Percentiles rank a stretch among this genome's conserved stretches.
Evolutionary conservation across 2,797 vertebrate genomes (phyloP).

Genomic region (Salarias fasciatus): DNA sequence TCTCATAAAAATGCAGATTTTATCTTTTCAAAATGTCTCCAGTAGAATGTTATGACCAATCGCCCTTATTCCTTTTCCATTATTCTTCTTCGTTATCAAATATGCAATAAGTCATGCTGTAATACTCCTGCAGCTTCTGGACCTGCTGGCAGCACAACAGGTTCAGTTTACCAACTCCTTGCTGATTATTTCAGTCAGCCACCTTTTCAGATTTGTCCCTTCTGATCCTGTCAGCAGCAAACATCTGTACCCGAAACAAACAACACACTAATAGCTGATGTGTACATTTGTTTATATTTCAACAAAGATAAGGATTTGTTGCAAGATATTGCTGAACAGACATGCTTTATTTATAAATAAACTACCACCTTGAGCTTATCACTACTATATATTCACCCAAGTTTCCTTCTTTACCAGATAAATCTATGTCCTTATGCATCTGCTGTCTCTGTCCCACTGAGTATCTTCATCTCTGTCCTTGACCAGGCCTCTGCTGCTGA

Average conservation of each 20-base stretch:
- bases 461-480: too few relatives aligned
- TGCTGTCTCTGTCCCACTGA: too few relatives aligned
- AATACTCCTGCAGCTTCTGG: not conserved
- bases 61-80: not conserved
- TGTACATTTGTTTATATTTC: too few relatives aligned
- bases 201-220: slow-evolving; percentile 30
- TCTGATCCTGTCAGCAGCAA: slow-evolving; percentile 4
- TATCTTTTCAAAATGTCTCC: slow-evolving; percentile 34
- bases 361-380: too few relatives aligned
- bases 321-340: too few relatives aligned
- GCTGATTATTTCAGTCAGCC: slow-evolving; percentile 18
- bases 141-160: slow-evolving; percentile 23
- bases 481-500: too few relatives aligned
- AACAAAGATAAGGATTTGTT: not conserved
- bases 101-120: slow-evolving; percentile 1
- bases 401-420: too few relatives aligned
- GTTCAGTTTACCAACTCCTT: slow-evolving; percentile 19
- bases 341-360: too few relatives aligned
- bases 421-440: too few relatives aligned
- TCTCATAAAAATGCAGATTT: slow-evolving; percentile 26
- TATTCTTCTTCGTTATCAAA: slow-evolving; percentile 18
- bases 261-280: not conserved
- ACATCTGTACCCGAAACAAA: slow-evolving; percentile 12
- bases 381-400: too few relatives aligned
- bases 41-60: slow-evolving; percentile 7